Percentiles rank a stretch among this genome's conserved stretches.
phyloP scores from a whole-genome alignment of 2,797 vertebrate species.

The Paedocypris micromegethes region DNA sequence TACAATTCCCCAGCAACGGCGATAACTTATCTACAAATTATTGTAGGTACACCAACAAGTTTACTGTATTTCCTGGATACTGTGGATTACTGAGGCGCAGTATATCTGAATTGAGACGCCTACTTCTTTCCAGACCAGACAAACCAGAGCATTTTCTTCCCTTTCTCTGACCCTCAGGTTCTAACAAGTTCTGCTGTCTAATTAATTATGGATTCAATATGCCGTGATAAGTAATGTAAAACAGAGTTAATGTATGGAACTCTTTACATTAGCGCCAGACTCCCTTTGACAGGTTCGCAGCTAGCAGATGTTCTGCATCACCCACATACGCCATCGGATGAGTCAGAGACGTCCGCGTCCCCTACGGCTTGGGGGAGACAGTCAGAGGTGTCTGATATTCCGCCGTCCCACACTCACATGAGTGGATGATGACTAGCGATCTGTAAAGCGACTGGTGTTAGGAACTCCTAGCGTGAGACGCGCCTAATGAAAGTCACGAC shows the following conservation, averaged over 20 bases:
- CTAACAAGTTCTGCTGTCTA: constrained; percentile 19
- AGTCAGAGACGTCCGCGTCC: constrained; percentile 27
- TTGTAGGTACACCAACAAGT: too few species aligned
- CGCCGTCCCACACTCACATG: constrained; percentile 11
- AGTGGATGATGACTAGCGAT: constrained; percentile 15
- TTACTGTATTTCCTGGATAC: too few species aligned
- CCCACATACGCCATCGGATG: constrained; percentile 25
- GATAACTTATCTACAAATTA: too few species aligned
- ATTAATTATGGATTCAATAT: constrained; percentile 13
- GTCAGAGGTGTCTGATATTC: constrained; percentile 22
- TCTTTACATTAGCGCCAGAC: constrained; percentile 17
- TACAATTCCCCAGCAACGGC: too few species aligned
- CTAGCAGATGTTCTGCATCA: constrained; percentile 31
- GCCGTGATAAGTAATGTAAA: constrained; percentile 15
- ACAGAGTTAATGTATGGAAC: constrained; percentile 7
- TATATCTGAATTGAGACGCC: too few species aligned
- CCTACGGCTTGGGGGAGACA: constrained; percentile 13
- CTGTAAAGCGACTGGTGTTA: constrained; percentile 13
- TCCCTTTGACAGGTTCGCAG: constrained; percentile 32
- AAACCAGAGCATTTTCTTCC: not conserved
- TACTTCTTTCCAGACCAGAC: too few species aligned
- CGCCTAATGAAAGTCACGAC: constrained; percentile 5
- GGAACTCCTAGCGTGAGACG: constrained; percentile 16
- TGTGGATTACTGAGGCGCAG: not conserved
- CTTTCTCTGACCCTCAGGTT: not conserved